Evolutionary conservation across 2,888 invertebrate genomes (phyloP).

Genomic region (Drosophila setosimentum): DNA sequence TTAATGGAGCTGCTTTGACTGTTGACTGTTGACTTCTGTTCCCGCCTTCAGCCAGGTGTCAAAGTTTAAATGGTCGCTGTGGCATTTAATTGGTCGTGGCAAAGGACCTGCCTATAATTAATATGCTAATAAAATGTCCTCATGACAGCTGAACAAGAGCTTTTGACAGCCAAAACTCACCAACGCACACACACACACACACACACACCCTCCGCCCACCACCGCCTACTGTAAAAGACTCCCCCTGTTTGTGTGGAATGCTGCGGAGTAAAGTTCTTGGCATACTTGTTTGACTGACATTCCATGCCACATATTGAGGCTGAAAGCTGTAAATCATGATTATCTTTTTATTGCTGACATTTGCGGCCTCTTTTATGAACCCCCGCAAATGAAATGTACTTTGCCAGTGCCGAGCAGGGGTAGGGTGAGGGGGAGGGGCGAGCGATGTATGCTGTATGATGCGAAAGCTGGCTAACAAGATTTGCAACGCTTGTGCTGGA

Average conservation of each 20-base stretch:
- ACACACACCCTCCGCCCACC: too few species aligned
- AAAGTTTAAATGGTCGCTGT: slow-evolving; percentile 44
- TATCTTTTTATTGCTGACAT: slow-evolving; percentile 65
- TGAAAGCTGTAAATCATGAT: slow-evolving; percentile 72
- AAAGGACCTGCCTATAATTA: slow-evolving; percentile 52
- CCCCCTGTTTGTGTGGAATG: slow-evolving; percentile 34
- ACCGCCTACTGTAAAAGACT: background rate
- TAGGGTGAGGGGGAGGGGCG: background rate
- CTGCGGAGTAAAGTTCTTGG: slow-evolving; percentile 56
- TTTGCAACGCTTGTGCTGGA: slow-evolving; percentile 63
- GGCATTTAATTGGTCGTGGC: slow-evolving; percentile 51
- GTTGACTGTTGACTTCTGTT: background rate
- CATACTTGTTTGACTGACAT: slow-evolving; percentile 53
- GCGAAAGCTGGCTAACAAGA: slow-evolving; percentile 61
- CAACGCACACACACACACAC: too few species aligned
- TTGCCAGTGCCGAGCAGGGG: too few species aligned
- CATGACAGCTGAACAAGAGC: slow-evolving; percentile 62
- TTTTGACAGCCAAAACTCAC: slow-evolving; percentile 43
- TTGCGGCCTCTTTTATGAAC: slow-evolving; percentile 65
- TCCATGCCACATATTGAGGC: slow-evolving; percentile 59
- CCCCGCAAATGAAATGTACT: slow-evolving; percentile 5
- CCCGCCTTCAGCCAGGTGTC: slow-evolving; percentile 45
- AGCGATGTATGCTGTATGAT: background rate
- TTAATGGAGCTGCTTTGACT: slow-evolving; percentile 50
- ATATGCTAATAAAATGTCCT: slow-evolving; percentile 63